These are phyloP conservation scores for Chaetura pelagica DNA, from an alignment of 2,113 vertebrate species.

Conservation along the genomic window DNA sequence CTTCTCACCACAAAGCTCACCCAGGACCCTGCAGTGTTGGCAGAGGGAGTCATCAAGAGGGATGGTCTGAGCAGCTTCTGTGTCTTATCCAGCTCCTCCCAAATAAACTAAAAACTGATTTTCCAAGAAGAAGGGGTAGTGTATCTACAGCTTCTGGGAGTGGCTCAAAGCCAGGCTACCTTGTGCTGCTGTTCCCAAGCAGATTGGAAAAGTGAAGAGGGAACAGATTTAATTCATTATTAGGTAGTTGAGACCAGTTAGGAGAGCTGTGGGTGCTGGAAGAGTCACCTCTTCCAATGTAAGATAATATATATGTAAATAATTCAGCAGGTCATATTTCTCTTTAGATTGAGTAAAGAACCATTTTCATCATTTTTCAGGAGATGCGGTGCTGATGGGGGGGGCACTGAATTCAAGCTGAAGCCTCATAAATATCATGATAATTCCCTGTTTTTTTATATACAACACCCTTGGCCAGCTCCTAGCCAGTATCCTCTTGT, in stretches of 20 bases:
- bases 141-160: not conserved
- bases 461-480: not conserved
- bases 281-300: not conserved
- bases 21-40: fast-evolving
- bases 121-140: not conserved
- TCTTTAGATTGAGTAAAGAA: not conserved
- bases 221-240: not conserved
- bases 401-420: not conserved
- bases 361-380: fast-evolving
- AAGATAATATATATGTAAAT: not conserved
- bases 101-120: not conserved
- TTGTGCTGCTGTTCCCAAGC: not conserved
- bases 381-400: not conserved
- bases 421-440: not conserved
- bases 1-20: not conserved
- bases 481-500: not conserved
- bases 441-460: not conserved
- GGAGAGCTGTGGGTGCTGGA: not conserved
- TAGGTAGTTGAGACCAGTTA: fast-evolving
- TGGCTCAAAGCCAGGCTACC: not conserved
- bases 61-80: not conserved
- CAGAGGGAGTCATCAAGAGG: not conserved
- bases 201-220: not conserved
- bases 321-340: not conserved
- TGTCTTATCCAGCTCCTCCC: not conserved